Percentiles rank a stretch among this genome's conserved stretches.
These are phyloP conservation scores for Chelonia mydas DNA, from an alignment of 2,797 vertebrate species.

Conservation along the genomic window DNA sequence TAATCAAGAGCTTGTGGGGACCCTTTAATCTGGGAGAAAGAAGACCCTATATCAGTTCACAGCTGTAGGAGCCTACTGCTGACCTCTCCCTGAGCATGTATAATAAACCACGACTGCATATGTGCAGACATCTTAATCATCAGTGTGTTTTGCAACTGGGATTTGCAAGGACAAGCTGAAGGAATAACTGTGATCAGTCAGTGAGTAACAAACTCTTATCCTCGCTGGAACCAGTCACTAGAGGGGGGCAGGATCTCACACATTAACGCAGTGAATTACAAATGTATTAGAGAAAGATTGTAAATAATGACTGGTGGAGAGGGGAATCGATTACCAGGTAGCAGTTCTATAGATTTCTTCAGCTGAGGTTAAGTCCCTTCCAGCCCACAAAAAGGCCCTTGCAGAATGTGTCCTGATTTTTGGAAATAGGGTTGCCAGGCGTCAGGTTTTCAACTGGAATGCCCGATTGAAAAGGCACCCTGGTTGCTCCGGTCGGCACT, in stretches of 20 bases:
- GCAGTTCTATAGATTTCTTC: background rate
- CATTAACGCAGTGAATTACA: background rate
- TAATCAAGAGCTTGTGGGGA: background rate
- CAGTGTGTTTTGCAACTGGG: fast-evolving
- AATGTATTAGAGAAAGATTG: background rate
- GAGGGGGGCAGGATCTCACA: background rate
- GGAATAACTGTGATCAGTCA: background rate
- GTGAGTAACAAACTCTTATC: background rate
- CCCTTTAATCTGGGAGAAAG: background rate
- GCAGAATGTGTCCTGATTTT: background rate
- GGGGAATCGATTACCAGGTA: background rate
- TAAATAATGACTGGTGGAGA: background rate
- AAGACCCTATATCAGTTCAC: background rate
- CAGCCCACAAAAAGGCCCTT: background rate
- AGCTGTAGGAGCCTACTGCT: background rate
- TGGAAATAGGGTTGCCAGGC: background rate
- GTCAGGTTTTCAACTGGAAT: no score
- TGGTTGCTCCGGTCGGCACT: no score
- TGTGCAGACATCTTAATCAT: fast-evolving
- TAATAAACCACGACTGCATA: fast-evolving
- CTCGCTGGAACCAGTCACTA: background rate
- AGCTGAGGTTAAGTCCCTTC: background rate
- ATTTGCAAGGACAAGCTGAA: background rate
- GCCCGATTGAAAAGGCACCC: no score
- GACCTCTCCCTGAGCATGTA: background rate